Evolutionary conservation across 2,888 invertebrate genomes (phyloP).

Genomic region (Hydropsyche betteni): DNA sequence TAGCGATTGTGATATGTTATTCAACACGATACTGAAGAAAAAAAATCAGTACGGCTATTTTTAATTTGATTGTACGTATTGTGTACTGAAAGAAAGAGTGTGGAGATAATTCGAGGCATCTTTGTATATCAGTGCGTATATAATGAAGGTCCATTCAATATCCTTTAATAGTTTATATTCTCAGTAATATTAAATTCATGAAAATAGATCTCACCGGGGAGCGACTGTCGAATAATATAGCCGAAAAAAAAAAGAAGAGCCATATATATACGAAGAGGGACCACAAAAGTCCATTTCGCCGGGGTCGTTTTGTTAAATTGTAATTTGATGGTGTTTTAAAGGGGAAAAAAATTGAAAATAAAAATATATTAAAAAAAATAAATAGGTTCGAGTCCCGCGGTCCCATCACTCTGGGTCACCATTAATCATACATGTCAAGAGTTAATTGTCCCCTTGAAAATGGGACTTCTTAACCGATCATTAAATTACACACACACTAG

Average conservation of each 20-base stretch:
- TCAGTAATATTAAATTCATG: too few species aligned
- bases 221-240: slow-evolving; percentile 3
- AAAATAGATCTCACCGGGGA: neutral
- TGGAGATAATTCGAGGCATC: too few species aligned
- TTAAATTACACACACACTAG: slow-evolving; percentile 30
- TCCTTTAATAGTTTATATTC: too few species aligned
- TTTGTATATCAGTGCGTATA: too few species aligned
- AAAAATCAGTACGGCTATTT: too few species aligned
- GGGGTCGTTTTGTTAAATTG: slow-evolving; percentile 32
- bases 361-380: slow-evolving; percentile 43
- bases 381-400: slow-evolving; percentile 40
- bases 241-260: neutral
- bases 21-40: too few species aligned
- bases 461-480: slow-evolving; percentile 39
- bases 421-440: slow-evolving; percentile 49
- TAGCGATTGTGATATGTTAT: too few species aligned
- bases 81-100: too few species aligned
- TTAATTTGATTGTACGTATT: too few species aligned
- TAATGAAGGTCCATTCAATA: too few species aligned
- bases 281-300: slow-evolving; percentile 33
- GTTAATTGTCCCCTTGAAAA: slow-evolving; percentile 48
- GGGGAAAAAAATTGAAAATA: slow-evolving; percentile 15
- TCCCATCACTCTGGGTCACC: slow-evolving; percentile 43
- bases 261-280: slow-evolving; percentile 1
- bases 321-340: slow-evolving; percentile 39